Evolutionary conservation across 2,797 vertebrate species (phyloP).

Genomic region (Mormyrus proboscirostris): DNA sequence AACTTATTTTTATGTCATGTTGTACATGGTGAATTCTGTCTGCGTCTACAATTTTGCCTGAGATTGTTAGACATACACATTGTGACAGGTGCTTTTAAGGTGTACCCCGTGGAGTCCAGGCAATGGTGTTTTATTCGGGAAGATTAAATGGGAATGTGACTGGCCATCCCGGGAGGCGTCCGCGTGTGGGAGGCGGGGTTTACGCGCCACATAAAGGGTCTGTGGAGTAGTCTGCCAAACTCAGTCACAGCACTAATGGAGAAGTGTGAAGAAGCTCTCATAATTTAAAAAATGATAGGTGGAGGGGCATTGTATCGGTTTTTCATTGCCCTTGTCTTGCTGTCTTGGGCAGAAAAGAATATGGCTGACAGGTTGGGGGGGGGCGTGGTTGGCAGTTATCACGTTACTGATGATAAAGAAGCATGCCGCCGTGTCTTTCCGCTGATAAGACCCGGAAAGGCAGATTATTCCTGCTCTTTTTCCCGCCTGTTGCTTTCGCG

Average conservation of each 20-base stretch:
- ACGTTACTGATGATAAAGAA: slow-evolving; percentile 67
- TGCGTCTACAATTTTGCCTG: background rate
- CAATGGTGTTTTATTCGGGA: background rate
- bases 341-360: slow-evolving; percentile 1
- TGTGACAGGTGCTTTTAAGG: background rate
- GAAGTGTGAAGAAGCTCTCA: background rate
- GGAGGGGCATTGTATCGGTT: background rate
- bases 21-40: background rate
- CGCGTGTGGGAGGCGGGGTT: background rate
- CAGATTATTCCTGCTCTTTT: slow-evolving; percentile 68
- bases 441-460: slow-evolving; percentile 79
- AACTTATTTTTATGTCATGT: background rate
- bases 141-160: background rate
- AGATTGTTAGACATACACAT: background rate
- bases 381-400: slow-evolving; percentile 46
- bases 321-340: background rate
- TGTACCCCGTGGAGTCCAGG: too few relatives aligned
- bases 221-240: background rate
- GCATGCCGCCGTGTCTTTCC: slow-evolving; percentile 69
- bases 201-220: background rate
- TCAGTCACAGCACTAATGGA: background rate
- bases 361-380: slow-evolving; percentile 2
- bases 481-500: slow-evolving; percentile 41
- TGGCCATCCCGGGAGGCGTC: background rate
- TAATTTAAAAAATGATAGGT: background rate